Evolutionary conservation across 2,113 vertebrate genomes (phyloP), one percentile per base, ranked within the genome.

Genomic region (Barbus barbus): DNA sequence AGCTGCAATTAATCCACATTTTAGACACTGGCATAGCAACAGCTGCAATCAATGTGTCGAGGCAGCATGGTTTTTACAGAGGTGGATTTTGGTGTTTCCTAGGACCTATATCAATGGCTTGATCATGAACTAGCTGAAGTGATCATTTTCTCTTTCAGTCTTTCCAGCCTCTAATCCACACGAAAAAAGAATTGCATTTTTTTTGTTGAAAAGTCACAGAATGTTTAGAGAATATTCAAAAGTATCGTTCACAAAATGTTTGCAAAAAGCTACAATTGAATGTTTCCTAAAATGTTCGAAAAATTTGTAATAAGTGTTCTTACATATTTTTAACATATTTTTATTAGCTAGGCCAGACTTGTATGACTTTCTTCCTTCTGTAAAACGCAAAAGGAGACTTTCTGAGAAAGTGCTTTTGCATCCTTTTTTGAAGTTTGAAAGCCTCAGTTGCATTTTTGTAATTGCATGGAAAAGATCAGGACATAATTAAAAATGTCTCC

Each of bases 1-100:
- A 75, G 81, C 63, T 79, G 74, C 79, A 87, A 84, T 89, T 82
- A 86, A 85, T 85, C 71, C 41, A 44, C 69, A 83, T 87, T 86
- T 81, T 78, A 65, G 73, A 80, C 78, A 86, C 33, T 81, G 82
- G 46, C 82, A 89, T 79, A 75, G 85, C 78, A 87, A 88, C 86
- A 80, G 80, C 78, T 74, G 67, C 28, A 46, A 79, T 81, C 53
- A 81, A 82, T 69, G 71, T 79, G 72, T 75, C 48, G 31, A 75
- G 41, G 67, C 78, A 38, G n/a, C 9, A 22, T 6, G 4, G n/a
- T 83, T 31, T 61, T 71, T 78, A 81, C 24, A 36, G 67, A 11
- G 69, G 3, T 60, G 56, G 51, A 86, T 65, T 56, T 53, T 78
- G n/a, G 61, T 26, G 33, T 41, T 44, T 48, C 5, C 38, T 24